A percentile compares a stretch with the other conserved stretches of the same genome.
Conservation (phyloP, 2,888 invertebrate genomes). For the Mystacides longicornis region DNA sequence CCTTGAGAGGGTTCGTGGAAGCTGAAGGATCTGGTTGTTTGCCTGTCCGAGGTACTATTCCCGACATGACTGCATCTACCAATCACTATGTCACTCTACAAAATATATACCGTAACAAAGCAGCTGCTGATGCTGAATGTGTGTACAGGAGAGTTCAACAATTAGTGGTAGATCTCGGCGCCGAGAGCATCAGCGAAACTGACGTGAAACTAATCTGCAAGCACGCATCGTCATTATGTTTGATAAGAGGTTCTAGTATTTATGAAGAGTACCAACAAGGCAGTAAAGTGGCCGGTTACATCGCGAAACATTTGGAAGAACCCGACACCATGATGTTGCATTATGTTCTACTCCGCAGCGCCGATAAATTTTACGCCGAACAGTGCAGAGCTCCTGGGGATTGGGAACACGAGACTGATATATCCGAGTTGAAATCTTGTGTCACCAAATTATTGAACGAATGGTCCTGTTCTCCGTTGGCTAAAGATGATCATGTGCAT, state of each 20-base stretch:
- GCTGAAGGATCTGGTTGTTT: slow-evolving; percentile 74
- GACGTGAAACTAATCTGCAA: slow-evolving; percentile 84
- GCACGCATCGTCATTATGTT: slow-evolving; percentile 72
- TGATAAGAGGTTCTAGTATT: slow-evolving; percentile 73
- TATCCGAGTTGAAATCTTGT: slow-evolving; percentile 72
- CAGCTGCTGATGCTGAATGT: slow-evolving; percentile 70
- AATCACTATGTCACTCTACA: slow-evolving; percentile 84
- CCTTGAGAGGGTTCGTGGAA: slow-evolving; percentile 77
- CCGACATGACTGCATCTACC: slow-evolving; percentile 96
- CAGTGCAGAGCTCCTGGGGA: slow-evolving; percentile 88
- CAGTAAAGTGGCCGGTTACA: slow-evolving; percentile 49
- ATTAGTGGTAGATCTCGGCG: slow-evolving; percentile 69
- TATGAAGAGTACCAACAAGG: slow-evolving; percentile 72
- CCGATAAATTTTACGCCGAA: slow-evolving; percentile 82
- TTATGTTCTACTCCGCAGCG: slow-evolving; percentile 84
- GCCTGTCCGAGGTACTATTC: slow-evolving; percentile 81
- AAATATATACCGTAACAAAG: slow-evolving; percentile 80
- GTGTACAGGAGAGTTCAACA: slow-evolving; percentile 76
- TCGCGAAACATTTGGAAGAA: slow-evolving; percentile 67
- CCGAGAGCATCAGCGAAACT: slow-evolving; percentile 68
- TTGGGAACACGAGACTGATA: slow-evolving; percentile 84
- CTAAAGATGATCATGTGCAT: slow-evolving; percentile 89
- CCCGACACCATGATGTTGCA: slow-evolving; percentile 82
- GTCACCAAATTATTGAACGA: slow-evolving; percentile 71
- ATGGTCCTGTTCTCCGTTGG: slow-evolving; percentile 70